Evolutionary conservation across 2,888 invertebrate species (phyloP).

Genomic region (Cantharis rustica): DNA sequence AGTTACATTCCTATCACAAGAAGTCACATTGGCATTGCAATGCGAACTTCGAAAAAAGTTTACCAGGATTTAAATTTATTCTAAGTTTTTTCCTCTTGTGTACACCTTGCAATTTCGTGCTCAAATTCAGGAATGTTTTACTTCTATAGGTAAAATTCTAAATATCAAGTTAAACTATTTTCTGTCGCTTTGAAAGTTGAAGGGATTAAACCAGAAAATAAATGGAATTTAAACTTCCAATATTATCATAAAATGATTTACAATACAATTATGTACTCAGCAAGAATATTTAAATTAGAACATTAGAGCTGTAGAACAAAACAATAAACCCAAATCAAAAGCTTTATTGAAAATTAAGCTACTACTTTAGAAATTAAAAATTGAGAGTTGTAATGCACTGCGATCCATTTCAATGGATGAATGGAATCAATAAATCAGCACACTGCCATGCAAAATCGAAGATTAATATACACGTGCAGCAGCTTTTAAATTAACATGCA

Average conservation of each 20-base stretch:
- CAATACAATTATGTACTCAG: too few species aligned
- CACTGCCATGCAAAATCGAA: neutral
- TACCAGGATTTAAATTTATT: too few species aligned
- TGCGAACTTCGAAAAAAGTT: neutral
- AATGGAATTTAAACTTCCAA: neutral
- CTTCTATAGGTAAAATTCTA: neutral
- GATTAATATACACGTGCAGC: neutral
- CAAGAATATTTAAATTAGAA: neutral
- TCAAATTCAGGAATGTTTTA: neutral
- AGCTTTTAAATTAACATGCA: neutral
- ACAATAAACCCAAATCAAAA: neutral
- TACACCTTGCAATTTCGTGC: neutral
- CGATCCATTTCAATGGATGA: neutral
- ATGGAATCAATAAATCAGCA: neutral
- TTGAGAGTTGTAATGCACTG: neutral
- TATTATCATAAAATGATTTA: too few species aligned
- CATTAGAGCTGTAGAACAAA: neutral
- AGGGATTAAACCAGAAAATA: neutral
- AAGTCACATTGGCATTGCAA: too few species aligned
- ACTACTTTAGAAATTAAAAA: neutral
- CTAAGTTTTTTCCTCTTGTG: neutral
- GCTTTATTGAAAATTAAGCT: neutral
- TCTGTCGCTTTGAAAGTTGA: neutral
- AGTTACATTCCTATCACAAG: too few species aligned
- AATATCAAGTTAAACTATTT: neutral